Conservation (phyloP, 2,797 vertebrate species). For the Phataginus tricuspis region DNA sequence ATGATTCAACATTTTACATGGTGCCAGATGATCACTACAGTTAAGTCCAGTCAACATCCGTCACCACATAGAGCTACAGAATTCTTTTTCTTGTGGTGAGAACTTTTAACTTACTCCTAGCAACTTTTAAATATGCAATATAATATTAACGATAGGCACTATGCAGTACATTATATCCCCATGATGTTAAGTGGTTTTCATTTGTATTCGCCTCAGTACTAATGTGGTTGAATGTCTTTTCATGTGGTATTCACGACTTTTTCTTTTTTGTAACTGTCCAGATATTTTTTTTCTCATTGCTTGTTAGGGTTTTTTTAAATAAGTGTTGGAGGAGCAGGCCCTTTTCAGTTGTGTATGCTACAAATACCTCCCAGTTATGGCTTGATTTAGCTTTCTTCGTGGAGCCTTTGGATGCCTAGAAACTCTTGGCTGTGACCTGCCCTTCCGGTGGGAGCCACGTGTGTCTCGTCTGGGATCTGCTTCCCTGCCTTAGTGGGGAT, state of each 20-base stretch:
- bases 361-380: not conserved
- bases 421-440: not conserved
- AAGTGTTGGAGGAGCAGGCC: too few relatives aligned
- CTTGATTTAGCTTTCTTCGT: not conserved
- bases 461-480: not conserved
- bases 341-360: too few relatives aligned
- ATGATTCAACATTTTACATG: not conserved
- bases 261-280: not conserved
- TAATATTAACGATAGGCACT: too few relatives aligned
- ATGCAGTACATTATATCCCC: too few relatives aligned
- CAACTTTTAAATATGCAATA: not conserved
- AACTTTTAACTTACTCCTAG: not conserved
- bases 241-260: not conserved
- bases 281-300: not conserved
- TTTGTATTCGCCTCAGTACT: not conserved
- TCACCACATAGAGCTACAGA: not conserved
- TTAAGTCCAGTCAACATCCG: not conserved
- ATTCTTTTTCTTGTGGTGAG: not conserved
- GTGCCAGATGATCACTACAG: too few relatives aligned
- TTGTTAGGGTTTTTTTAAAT: not conserved
- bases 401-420: not conserved
- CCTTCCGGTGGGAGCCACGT: fast-evolving
- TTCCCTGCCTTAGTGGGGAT: too few relatives aligned
- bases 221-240: too few relatives aligned
- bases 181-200: not conserved